Conservation (phyloP, 2,888 invertebrate species). For the Phasia obesa region DNA sequence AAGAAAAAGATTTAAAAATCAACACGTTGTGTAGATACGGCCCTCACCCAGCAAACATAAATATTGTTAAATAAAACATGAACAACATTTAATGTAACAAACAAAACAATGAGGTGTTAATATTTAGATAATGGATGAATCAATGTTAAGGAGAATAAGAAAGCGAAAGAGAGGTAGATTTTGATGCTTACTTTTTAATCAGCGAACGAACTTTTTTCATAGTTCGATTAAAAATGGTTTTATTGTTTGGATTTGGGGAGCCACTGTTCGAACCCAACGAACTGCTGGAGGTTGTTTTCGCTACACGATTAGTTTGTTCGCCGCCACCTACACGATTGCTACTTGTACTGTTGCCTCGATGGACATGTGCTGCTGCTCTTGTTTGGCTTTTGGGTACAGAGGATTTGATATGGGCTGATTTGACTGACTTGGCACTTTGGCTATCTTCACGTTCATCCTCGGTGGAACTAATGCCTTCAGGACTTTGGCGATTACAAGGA, state of each 20-base stretch:
- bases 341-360: conserved; percentile 76
- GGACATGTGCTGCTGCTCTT: conserved; percentile 77
- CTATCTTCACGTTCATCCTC: conserved; percentile 81
- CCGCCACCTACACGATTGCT: conserved; percentile 36
- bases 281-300: conserved; percentile 64
- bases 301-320: conserved; percentile 48
- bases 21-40: no score
- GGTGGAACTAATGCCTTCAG: conserved; percentile 82
- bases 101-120: not conserved
- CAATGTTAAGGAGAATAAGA: not conserved
- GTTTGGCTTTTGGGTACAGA: conserved; percentile 74
- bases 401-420: conserved; percentile 21
- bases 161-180: conserved; percentile 5
- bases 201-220: conserved; percentile 92
- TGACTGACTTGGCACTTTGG: conserved; percentile 70
- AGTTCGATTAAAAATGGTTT: conserved; percentile 93
- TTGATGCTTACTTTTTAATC: conserved; percentile 84
- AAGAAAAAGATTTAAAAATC: no score
- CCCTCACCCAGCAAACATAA: no score
- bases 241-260: conserved; percentile 83
- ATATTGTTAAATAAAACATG: no score
- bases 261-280: conserved; percentile 81
- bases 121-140: not conserved
- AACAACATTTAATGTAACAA: not conserved
- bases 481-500: conserved; percentile 78